These are phyloP conservation scores for Chironomus riparius DNA, from an alignment of 2,888 invertebrate species.

Conservation along the genomic window DNA sequence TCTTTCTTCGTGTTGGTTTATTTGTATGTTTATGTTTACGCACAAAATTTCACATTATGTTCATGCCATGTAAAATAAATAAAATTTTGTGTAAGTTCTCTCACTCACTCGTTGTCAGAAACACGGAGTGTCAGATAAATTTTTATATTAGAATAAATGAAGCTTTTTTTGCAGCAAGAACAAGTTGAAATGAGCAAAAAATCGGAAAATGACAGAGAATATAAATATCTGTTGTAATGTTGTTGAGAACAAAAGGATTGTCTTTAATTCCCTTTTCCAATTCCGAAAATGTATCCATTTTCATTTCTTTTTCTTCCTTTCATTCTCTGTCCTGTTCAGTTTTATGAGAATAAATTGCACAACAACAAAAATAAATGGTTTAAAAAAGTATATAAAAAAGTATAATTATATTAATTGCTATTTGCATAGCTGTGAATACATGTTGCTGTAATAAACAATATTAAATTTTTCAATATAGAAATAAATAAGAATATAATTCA, in stretches of 20 bases:
- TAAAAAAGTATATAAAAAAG: neutral
- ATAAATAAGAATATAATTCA: no score
- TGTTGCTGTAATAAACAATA: neutral
- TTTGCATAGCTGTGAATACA: neutral
- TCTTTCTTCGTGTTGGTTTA: neutral
- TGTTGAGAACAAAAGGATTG: neutral
- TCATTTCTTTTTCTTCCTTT: neutral
- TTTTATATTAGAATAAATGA: conserved; percentile 15
- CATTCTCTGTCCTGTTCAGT: neutral
- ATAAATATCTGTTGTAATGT: neutral
- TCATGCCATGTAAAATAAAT: neutral
- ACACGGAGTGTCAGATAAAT: conserved; percentile 8
- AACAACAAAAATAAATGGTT: neutral
- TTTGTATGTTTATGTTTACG: neutral
- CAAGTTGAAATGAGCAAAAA: neutral
- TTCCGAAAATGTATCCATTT: neutral
- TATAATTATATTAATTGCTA: conserved; percentile 26
- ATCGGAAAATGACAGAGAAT: neutral
- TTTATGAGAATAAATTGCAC: conserved; percentile 3
- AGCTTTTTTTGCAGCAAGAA: neutral
- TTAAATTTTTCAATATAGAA: no score
- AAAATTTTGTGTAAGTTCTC: neutral
- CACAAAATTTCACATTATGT: neutral
- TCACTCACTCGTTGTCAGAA: neutral
- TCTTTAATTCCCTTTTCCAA: neutral